Conservation (phyloP, 35 echinoderm and acorn worm genomes). For the Stichopus chloronotus region DNA sequence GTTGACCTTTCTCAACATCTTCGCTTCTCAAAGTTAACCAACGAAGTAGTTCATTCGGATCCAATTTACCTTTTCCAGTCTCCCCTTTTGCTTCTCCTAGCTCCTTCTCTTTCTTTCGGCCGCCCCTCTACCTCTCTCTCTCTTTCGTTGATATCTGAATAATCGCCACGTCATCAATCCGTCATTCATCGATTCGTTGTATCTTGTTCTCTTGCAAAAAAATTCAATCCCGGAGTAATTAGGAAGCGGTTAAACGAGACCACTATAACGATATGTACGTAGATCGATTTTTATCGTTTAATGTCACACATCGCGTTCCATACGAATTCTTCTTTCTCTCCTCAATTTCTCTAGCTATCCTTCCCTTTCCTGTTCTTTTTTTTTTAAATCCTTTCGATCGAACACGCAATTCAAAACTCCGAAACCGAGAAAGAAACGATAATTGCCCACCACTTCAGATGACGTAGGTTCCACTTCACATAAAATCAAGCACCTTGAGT, state of each 20-base stretch:
- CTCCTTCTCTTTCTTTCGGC: background rate
- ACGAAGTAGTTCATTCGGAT: background rate
- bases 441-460: background rate
- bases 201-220: background rate
- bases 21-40: background rate
- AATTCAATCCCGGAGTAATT: background rate
- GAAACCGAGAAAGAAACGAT: background rate
- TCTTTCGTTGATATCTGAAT: background rate
- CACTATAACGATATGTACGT: background rate
- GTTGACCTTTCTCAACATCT: conserved; percentile 43
- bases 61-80: background rate
- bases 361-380: no score
- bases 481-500: background rate
- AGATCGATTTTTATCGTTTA: background rate
- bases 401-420: no score
- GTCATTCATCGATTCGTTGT: background rate
- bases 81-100: background rate
- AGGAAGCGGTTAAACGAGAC: background rate
- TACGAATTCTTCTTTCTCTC: background rate
- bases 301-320: background rate
- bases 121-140: background rate
- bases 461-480: background rate
- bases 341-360: no score
- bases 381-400: no score
- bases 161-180: background rate